Evolutionary conservation across 2,888 invertebrate genomes (phyloP).

Genomic region (Embidobia sp.): DNA sequence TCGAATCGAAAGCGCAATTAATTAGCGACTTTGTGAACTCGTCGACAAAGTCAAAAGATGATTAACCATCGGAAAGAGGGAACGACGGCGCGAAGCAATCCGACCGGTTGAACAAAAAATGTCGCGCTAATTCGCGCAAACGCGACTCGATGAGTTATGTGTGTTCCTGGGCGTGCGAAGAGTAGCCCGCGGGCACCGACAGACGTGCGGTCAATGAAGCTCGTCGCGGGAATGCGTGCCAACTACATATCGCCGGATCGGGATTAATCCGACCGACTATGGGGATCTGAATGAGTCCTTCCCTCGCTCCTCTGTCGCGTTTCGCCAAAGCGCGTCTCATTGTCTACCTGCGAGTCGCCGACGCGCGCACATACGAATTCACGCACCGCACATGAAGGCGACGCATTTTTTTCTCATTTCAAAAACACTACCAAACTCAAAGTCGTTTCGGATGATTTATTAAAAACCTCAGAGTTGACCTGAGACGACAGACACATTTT

Average conservation of each 20-base stretch:
- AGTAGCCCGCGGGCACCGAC: constrained; percentile 54
- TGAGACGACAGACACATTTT: too few relatives aligned
- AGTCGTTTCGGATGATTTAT: too few relatives aligned
- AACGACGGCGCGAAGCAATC: constrained; percentile 49
- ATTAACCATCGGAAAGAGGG: constrained; percentile 42
- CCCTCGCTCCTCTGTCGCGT: constrained; percentile 42
- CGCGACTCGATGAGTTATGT: constrained; percentile 52
- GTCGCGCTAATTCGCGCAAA: constrained; percentile 50
- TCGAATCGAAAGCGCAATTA: too few relatives aligned
- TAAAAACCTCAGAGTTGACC: too few relatives aligned
- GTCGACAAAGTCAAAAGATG: constrained; percentile 47
- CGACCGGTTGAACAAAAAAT: constrained; percentile 66
- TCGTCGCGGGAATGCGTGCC: constrained; percentile 63
- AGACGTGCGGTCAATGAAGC: constrained; percentile 64
- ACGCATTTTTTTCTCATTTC: too few relatives aligned
- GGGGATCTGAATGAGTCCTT: constrained; percentile 52
- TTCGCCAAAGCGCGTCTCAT: constrained; percentile 51
- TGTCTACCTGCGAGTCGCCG: constrained; percentile 50
- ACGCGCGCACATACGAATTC: constrained; percentile 42
- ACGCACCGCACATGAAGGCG: too few relatives aligned
- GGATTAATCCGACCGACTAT: constrained; percentile 72
- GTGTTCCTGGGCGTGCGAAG: constrained; percentile 47
- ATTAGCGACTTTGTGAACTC: constrained; percentile 3
- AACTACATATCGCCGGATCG: constrained; percentile 70
- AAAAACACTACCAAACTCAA: too few relatives aligned